phyloP scores from a whole-genome alignment of 2,888 invertebrate species.

The Mellilla xanthometata region DNA sequence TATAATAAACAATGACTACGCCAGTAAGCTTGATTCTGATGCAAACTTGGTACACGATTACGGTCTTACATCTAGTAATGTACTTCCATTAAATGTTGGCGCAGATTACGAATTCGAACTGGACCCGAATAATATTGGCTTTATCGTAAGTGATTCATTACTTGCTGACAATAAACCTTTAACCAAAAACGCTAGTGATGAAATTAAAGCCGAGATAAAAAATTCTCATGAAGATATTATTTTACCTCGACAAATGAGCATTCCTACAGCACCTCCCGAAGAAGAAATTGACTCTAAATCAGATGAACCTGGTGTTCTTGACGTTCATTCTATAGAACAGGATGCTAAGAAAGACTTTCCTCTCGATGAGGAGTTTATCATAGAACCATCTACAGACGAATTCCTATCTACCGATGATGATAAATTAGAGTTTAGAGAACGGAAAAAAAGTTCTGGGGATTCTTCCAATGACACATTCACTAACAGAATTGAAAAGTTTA shows the following conservation, averaged over 20 bases:
- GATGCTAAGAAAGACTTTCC: conserved; percentile 73
- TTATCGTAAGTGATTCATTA: conserved; percentile 49
- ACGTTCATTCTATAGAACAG: conserved; percentile 70
- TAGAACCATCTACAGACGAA: conserved; percentile 58
- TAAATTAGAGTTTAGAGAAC: conserved; percentile 58
- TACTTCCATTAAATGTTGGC: conserved; percentile 23
- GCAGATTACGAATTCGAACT: conserved; percentile 46
- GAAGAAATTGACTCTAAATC: conserved; percentile 59
- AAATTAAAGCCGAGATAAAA: conserved; percentile 61
- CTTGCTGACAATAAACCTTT: conserved; percentile 56
- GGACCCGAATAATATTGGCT: conserved; percentile 46
- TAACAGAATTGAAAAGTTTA: conserved; percentile 64
- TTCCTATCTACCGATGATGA: conserved; percentile 54
- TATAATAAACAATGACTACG: conserved; percentile 14
- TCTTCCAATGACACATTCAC: conserved; percentile 60
- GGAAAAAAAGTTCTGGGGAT: conserved; percentile 47
- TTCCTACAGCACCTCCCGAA: conserved; percentile 59
- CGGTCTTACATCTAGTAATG: background rate
- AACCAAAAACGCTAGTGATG: conserved; percentile 60
- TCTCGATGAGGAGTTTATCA: conserved; percentile 63
- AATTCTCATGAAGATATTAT: conserved; percentile 50
- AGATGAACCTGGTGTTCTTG: conserved; percentile 61
- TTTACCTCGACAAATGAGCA: conserved; percentile 47
- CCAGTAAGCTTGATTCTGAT: conserved; percentile 2
- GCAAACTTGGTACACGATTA: background rate